A percentile compares a stretch with the other conserved stretches of the same genome.
Conservation (phyloP, 2,888 invertebrate species). For the Rotaria sp. region DNA sequence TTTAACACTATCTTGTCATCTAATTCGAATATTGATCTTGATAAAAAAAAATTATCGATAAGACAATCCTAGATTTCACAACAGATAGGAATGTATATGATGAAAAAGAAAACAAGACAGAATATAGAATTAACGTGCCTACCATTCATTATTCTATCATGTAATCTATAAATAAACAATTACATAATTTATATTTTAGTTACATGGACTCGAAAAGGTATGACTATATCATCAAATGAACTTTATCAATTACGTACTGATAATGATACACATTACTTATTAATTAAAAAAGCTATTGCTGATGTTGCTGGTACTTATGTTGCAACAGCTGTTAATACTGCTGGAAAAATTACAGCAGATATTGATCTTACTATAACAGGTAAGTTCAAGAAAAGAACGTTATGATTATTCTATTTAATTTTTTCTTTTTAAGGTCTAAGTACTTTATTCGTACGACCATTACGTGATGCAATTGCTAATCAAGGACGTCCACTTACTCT, state of each 20-base stretch:
- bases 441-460: background rate
- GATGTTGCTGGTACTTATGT: background rate
- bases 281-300: background rate
- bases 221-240: background rate
- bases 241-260: background rate
- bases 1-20: too few species aligned
- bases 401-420: too few species aligned
- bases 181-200: background rate
- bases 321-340: background rate
- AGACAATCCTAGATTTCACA: too few species aligned
- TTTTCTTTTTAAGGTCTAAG: background rate
- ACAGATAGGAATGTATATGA: too few species aligned
- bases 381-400: background rate
- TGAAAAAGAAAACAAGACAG: background rate
- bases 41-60: too few species aligned
- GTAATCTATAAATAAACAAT: too few species aligned
- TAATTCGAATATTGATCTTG: too few species aligned
- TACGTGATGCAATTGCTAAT: background rate
- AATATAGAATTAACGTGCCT: background rate
- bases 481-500: background rate
- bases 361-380: background rate
- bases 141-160: too few species aligned
- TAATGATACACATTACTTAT: constrained; percentile 9
- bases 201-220: constrained; percentile 1
- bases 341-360: background rate